Evolutionary conservation across 2,113 vertebrate genomes (phyloP), one percentile per base, ranked within the genome.

Genomic region (Odobenus rosmarus): DNA sequence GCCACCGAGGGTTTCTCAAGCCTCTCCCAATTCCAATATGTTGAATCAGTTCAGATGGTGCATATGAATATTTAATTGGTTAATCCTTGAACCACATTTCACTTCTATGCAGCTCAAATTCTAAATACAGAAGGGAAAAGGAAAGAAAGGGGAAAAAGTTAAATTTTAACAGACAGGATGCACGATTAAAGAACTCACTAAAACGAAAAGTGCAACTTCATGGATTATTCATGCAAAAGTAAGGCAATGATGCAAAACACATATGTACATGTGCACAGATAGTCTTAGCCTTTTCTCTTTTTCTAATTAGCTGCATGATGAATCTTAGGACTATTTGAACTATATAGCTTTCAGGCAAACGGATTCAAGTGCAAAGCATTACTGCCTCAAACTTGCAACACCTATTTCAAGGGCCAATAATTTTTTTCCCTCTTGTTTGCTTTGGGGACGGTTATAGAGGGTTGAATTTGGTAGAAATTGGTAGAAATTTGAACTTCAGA

Each of bases 31-130:
- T 80, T 93, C 53, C 88, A 1, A 62, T 36, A 87, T 51, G 62
- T 13, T 86, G 53, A 94, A 79, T 82, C 49, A 13, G 39, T 94
- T 96, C 55, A 62, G 62, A 95, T 33, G 23, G 69, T 72, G 18
- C 90, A 81, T 80, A 69, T 72, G 42, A 49, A 88, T 71, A 42
- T 67, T 93, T 81, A 61, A 76, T 28, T 90, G 46, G 3, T 53
- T 95, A 88, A 76, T 53, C 11, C 7, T 57, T 88, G 71, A 51
- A 21, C 95, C 49, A 72, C 46, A 82, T 77, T 92, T 96, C n/a
- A 74, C 23, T 85, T 89, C 4, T 46, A 5, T 62, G 42, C 14
- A 61, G 57, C 33, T 90, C 61, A 96, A 83, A 72, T 74, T 82
- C 42, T 88, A 71, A n/a, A 31, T 33, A 55, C 12, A 42, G 12